These are phyloP conservation scores for Pristis pectinata DNA, from an alignment of 2,797 vertebrate species.

Conservation along the genomic window DNA sequence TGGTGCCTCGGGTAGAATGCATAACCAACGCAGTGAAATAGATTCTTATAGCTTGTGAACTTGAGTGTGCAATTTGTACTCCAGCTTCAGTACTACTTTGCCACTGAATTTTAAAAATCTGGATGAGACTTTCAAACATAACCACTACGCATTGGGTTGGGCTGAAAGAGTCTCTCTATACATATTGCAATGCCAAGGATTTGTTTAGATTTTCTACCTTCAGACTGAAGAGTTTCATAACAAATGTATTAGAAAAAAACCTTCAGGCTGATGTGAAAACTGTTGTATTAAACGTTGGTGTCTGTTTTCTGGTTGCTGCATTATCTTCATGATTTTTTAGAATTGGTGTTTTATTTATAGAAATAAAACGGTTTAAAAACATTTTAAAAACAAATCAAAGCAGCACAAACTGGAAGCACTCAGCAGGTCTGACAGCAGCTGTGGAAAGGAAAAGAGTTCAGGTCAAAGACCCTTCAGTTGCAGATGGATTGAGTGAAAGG, in stretches of 20 bases:
- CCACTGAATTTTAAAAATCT: background rate
- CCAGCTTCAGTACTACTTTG: background rate
- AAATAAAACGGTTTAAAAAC: background rate
- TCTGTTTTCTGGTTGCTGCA: background rate
- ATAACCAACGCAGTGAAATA: background rate
- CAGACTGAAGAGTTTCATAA: background rate
- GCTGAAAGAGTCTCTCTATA: background rate
- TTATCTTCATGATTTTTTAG: background rate
- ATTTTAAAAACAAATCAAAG: too few species aligned
- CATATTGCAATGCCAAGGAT: background rate
- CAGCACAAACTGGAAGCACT: too few species aligned
- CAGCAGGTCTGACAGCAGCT: too few species aligned
- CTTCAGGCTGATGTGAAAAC: background rate
- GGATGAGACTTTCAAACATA: background rate
- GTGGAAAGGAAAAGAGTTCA: too few species aligned
- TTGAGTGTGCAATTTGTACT: background rate
- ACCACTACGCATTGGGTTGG: background rate
- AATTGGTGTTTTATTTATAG: background rate
- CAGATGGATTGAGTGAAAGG: too few species aligned
- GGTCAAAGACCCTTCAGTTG: too few species aligned
- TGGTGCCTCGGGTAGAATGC: background rate
- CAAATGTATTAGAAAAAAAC: background rate
- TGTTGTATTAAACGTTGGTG: background rate
- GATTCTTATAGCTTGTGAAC: background rate
- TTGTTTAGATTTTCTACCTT: background rate